Evolutionary conservation across 2,888 invertebrate genomes (phyloP).

Genomic region (Alloplasta piceator): DNA sequence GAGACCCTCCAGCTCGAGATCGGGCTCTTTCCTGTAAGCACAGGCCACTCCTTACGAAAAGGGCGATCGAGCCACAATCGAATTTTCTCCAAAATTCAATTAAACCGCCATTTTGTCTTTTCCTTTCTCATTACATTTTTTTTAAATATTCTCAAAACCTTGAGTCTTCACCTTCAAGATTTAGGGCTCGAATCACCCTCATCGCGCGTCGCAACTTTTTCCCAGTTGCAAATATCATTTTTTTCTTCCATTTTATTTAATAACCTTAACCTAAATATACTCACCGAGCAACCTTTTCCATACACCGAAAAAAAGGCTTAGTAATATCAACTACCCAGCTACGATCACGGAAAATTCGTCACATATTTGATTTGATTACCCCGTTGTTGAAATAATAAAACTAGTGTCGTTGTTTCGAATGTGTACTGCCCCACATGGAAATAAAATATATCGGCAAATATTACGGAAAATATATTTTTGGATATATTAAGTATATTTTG

Average conservation of each 20-base stretch:
- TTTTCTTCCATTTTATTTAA: constrained; percentile 27
- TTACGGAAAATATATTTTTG: too few relatives aligned
- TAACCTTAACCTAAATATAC: constrained; percentile 24
- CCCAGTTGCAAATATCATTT: constrained; percentile 54
- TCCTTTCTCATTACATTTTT: background rate
- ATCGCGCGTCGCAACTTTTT: constrained; percentile 33
- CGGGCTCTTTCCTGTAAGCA: constrained; percentile 98
- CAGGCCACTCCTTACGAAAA: constrained; percentile 81
- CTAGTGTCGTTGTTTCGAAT: too few relatives aligned
- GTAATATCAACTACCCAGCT: too few relatives aligned
- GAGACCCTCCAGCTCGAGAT: constrained; percentile 99
- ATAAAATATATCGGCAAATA: too few relatives aligned
- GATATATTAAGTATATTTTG: too few relatives aligned
- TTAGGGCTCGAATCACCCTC: constrained; percentile 64
- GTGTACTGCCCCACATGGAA: too few relatives aligned
- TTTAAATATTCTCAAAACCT: too few relatives aligned
- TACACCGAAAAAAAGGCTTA: too few relatives aligned
- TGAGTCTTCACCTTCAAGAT: too few relatives aligned
- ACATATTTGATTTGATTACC: too few relatives aligned
- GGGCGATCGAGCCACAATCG: constrained; percentile 71
- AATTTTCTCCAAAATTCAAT: constrained; percentile 19
- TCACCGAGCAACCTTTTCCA: constrained; percentile 53
- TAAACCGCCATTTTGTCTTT: constrained; percentile 17
- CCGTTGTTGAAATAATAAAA: too few relatives aligned
- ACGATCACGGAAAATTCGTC: too few relatives aligned